phyloP scores from a whole-genome alignment of 2,113 vertebrate species.

The Bubo bubo region DNA sequence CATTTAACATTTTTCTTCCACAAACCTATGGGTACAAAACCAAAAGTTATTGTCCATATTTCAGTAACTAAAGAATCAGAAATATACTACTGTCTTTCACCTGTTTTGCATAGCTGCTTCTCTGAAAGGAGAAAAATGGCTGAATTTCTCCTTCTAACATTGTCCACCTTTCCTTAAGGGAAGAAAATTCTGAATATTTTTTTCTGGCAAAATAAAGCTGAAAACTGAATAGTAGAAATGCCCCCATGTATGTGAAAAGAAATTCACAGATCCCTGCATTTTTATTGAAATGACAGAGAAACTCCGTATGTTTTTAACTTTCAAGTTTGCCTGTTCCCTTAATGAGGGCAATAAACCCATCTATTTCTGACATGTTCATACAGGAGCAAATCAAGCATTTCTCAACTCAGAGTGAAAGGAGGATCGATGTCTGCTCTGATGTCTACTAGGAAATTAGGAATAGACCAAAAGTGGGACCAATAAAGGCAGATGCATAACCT shows the following conservation, averaged over 20 bases:
- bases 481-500: neutral
- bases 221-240: slow-evolving; percentile 23
- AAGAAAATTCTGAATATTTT: neutral
- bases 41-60: neutral
- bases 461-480: neutral
- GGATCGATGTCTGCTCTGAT: neutral
- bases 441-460: neutral
- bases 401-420: neutral
- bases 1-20: neutral
- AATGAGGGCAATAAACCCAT: neutral
- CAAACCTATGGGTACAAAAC: neutral
- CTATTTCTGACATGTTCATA: neutral
- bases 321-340: neutral
- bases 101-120: neutral
- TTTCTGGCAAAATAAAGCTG: neutral
- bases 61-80: neutral
- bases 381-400: neutral
- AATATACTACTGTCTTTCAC: neutral
- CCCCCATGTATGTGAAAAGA: neutral
- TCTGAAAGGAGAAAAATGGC: neutral
- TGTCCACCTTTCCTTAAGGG: neutral
- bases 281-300: neutral
- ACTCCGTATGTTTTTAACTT: slow-evolving; percentile 9
- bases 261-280: neutral
- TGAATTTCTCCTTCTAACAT: neutral